Evolutionary conservation across 2,113 vertebrate species (phyloP).

Genomic region (Syngnathus scovelli): DNA sequence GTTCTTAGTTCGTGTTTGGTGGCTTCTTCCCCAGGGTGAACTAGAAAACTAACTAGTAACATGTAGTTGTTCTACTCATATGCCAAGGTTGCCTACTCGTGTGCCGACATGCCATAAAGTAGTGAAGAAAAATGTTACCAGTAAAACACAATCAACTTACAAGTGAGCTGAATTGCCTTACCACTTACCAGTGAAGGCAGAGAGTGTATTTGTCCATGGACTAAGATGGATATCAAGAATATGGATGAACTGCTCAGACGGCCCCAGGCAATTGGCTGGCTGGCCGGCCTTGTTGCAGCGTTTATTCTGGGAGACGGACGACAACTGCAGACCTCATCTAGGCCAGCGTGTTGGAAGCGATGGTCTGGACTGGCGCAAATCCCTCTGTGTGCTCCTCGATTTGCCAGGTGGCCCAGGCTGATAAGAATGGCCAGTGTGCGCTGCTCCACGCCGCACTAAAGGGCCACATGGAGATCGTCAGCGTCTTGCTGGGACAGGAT

Average conservation of each 20-base stretch:
- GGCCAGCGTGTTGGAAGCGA: slow-evolving; percentile 34
- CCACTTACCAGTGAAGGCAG: neutral
- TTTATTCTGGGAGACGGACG: slow-evolving; percentile 47
- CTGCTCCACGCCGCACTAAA: slow-evolving; percentile 85
- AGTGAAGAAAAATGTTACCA: neutral
- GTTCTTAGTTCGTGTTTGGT: too few relatives aligned
- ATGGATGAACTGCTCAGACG: neutral
- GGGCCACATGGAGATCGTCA: slow-evolving; percentile 81
- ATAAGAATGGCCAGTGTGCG: slow-evolving; percentile 92
- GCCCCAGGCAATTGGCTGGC: neutral
- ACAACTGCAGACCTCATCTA: slow-evolving; percentile 43
- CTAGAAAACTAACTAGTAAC: neutral
- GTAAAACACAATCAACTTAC: neutral
- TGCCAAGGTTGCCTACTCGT: neutral
- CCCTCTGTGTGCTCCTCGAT: slow-evolving; percentile 35
- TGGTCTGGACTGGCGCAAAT: slow-evolving; percentile 29
- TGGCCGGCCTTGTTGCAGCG: slow-evolving; percentile 14
- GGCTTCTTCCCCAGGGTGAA: too few relatives aligned
- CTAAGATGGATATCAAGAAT: neutral
- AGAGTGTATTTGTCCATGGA: neutral
- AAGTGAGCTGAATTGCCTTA: too few relatives aligned
- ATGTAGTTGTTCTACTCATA: neutral
- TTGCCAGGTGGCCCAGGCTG: slow-evolving; percentile 80
- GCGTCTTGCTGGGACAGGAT: slow-evolving; percentile 74
- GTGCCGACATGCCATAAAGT: neutral